Evolutionary conservation across 2,113 vertebrate species (phyloP).

Genomic region (Ondatra zibethicus): DNA sequence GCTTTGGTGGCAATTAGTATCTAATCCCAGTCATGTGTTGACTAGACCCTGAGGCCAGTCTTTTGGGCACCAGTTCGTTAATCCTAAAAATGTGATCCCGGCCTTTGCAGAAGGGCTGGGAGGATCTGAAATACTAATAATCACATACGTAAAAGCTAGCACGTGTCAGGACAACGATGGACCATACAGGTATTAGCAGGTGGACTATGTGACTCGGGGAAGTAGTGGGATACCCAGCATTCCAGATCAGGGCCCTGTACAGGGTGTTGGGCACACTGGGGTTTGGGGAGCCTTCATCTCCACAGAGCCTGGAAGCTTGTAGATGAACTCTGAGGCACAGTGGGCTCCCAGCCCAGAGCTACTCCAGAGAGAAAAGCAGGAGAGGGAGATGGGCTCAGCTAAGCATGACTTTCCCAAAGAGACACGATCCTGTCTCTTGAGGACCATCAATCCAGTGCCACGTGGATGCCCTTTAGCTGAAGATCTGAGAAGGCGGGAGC

Average conservation of each 20-base stretch:
- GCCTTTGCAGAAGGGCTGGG: background rate
- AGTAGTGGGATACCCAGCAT: no score
- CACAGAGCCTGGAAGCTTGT: accelerated
- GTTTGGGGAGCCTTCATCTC: background rate
- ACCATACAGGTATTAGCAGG: background rate
- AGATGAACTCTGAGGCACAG: background rate
- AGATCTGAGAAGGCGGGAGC: background rate
- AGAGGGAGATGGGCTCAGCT: accelerated
- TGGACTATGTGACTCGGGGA: no score
- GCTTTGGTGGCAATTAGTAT: background rate
- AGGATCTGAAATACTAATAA: background rate
- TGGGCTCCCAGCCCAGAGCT: background rate
- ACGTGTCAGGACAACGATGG: accelerated
- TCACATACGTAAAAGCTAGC: background rate
- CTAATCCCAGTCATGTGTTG: background rate
- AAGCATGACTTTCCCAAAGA: background rate
- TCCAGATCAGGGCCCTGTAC: background rate
- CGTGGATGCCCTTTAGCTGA: background rate
- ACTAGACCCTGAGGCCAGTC: background rate
- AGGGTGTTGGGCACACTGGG: no score
- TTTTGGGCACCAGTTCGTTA: background rate
- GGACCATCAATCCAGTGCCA: background rate
- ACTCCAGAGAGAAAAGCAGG: background rate
- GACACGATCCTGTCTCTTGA: background rate
- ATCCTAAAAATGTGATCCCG: background rate